phyloP scores from a whole-genome alignment of 64 coral and sea anemone genomes.

The Montipora capricornis region DNA sequence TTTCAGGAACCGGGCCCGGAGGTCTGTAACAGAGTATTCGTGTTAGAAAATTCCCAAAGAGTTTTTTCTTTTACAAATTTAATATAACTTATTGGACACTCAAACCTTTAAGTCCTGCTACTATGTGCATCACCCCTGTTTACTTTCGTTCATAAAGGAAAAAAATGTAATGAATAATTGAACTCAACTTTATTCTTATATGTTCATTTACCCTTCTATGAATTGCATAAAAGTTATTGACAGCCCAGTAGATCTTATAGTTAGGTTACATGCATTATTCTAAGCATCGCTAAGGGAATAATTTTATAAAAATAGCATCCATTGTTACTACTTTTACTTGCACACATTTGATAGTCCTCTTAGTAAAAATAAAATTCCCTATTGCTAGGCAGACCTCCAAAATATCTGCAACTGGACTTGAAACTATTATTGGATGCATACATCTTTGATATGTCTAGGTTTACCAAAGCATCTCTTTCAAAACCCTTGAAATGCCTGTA shows the following conservation, averaged over 20 bases:
- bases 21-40: too few relatives aligned
- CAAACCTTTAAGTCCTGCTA: neutral
- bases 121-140: constrained; percentile 2
- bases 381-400: constrained; percentile 2
- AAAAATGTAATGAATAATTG: neutral
- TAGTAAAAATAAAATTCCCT: neutral
- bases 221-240: neutral
- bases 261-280: constrained; percentile 4
- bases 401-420: neutral
- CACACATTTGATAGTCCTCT: neutral
- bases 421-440: neutral
- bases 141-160: neutral
- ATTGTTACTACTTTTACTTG: neutral
- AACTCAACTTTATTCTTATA: neutral
- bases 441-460: neutral
- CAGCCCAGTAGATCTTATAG: neutral
- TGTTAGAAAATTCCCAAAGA: too few relatives aligned
- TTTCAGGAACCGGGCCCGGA: too few relatives aligned
- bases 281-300: constrained; percentile 1
- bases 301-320: constrained; percentile 5
- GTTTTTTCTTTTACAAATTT: neutral
- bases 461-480: too few relatives aligned
- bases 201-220: neutral
- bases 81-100: neutral
- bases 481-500: too few relatives aligned